A percentile compares a stretch with the other conserved stretches of the same genome.
phyloP scores from a whole-genome alignment of 2,113 vertebrate species.

The Malurus melanocephalus region DNA sequence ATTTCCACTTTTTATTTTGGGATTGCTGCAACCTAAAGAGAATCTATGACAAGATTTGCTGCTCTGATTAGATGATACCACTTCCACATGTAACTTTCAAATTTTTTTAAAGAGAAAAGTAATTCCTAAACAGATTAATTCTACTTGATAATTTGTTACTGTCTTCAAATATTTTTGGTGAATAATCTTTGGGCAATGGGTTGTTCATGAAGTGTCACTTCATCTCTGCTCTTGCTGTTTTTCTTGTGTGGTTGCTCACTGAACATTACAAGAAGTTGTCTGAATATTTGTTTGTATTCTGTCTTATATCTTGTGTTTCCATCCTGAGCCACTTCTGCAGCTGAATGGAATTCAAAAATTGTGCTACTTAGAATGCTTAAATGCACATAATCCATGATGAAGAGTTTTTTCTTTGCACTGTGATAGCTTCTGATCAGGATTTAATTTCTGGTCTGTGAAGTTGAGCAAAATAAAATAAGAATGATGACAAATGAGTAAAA shows the following conservation, averaged over 20 bases:
- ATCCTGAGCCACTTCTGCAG: neutral
- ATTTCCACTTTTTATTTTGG: neutral
- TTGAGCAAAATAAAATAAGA: conserved; percentile 28
- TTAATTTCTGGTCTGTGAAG: conserved; percentile 46
- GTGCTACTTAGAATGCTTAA: neutral
- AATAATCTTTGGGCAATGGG: neutral
- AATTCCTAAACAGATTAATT: neutral
- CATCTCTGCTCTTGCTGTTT: neutral
- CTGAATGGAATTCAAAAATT: neutral
- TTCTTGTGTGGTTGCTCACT: neutral
- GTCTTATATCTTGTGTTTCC: neutral
- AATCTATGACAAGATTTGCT: accelerated
- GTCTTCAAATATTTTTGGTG: neutral
- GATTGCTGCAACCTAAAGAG: neutral
- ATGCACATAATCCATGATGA: conserved; percentile 3
- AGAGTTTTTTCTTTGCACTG: conserved; percentile 17
- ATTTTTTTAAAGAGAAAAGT: neutral
- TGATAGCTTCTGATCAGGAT: conserved; percentile 35
- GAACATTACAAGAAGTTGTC: neutral
- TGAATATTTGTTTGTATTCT: neutral
- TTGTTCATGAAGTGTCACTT: neutral
- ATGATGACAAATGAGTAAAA: conserved; percentile 16
- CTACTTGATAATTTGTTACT: neutral
- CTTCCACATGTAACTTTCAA: neutral
- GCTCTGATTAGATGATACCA: neutral